Evolutionary conservation across 2,888 invertebrate species (phyloP).

Genomic region (Scaptomyza flava): DNA sequence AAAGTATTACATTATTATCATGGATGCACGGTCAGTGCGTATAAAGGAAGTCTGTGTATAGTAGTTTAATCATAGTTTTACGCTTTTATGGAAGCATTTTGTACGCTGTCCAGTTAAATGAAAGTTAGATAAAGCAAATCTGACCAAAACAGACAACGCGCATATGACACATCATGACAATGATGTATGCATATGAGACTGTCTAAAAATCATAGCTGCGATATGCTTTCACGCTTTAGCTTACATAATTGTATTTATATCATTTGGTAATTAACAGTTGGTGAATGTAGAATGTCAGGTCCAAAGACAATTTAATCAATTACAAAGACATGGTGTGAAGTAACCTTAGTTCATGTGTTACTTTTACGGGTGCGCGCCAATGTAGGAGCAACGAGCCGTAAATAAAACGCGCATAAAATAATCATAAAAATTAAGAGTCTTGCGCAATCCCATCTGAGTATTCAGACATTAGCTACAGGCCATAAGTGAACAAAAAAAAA

Average conservation of each 20-base stretch:
- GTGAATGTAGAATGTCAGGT: constrained; percentile 48
- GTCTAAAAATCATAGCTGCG: constrained; percentile 33
- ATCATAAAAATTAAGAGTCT: constrained; percentile 69
- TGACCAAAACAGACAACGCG: background rate
- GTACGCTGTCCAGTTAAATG: background rate
- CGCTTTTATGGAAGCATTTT: no score
- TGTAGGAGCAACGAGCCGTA: constrained; percentile 61
- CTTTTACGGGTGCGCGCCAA: constrained; percentile 28
- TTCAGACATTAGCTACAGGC: constrained; percentile 38
- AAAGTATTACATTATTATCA: background rate
- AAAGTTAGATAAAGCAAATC: constrained; percentile 15
- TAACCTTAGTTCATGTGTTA: constrained; percentile 24
- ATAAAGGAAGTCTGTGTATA: no score
- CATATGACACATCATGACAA: constrained; percentile 12
- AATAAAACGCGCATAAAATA: constrained; percentile 72
- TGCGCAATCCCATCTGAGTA: constrained; percentile 62
- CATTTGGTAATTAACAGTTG: constrained; percentile 26
- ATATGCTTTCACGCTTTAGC: constrained; percentile 19
- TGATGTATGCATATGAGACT: constrained; percentile 23
- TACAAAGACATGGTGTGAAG: constrained; percentile 40
- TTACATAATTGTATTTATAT: constrained; percentile 29
- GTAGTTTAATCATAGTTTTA: no score
- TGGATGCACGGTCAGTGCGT: no score
- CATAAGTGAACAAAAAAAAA: constrained; percentile 47
- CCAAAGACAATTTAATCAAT: constrained; percentile 51